Percentiles rank a stretch among this genome's conserved stretches.
Evolutionary conservation across 2,888 invertebrate genomes (phyloP).

Genomic region (Helleia helle): DNA sequence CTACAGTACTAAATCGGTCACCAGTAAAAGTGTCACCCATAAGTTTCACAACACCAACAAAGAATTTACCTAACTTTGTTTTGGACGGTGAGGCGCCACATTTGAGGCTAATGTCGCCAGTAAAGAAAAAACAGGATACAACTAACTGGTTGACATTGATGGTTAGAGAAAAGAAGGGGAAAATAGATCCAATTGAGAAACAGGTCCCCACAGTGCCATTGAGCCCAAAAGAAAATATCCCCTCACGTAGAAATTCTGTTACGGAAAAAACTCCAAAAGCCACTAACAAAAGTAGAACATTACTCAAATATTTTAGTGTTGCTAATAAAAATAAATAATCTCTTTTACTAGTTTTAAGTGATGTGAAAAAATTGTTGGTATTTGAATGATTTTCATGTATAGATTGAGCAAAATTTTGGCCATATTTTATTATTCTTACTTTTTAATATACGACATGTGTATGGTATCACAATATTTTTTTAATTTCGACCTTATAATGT

Average conservation of each 20-base stretch:
- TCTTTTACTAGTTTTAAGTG: neutral
- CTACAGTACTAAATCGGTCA: conserved; percentile 25
- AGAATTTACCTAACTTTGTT: conserved; percentile 84
- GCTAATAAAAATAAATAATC: conserved; percentile 31
- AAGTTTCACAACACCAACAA: conserved; percentile 73
- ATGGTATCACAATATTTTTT: too few species aligned
- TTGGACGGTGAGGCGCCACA: conserved; percentile 85
- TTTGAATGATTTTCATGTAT: neutral
- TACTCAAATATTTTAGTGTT: conserved; percentile 51
- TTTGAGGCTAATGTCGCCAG: conserved; percentile 79
- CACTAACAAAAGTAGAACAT: conserved; percentile 34
- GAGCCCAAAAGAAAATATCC: conserved; percentile 40
- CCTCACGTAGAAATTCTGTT: conserved; percentile 34
- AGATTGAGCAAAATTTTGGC: neutral
- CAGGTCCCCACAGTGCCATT: conserved; percentile 22
- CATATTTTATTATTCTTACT: too few species aligned
- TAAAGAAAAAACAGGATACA: conserved; percentile 75
- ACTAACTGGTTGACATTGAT: conserved; percentile 80
- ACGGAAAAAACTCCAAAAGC: conserved; percentile 39
- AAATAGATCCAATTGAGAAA: conserved; percentile 17
- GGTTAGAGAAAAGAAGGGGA: conserved; percentile 30
- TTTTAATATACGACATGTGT: too few species aligned
- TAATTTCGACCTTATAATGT: too few species aligned
- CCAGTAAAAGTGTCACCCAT: conserved; percentile 35
- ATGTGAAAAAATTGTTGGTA: neutral